A percentile compares a stretch with the other conserved stretches of the same genome.
Conservation (phyloP, 1,140 invertebrate genomes). For the Hylyphantes graminicola region DNA sequence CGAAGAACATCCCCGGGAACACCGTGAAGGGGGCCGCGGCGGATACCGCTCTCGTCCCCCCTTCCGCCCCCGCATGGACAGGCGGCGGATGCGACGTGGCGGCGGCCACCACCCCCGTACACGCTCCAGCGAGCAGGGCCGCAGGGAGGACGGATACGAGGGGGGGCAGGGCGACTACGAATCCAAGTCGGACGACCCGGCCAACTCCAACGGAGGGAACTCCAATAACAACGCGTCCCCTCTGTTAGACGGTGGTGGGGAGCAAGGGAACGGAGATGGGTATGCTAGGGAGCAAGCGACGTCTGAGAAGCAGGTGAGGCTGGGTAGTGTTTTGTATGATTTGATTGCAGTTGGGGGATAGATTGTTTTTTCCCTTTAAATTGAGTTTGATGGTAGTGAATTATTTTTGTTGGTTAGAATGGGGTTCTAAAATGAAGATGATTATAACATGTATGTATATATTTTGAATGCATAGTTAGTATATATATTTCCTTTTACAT, state of each 20-base stretch:
- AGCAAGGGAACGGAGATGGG: slow-evolving; percentile 20
- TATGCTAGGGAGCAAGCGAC: slow-evolving; percentile 37
- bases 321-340: too few species aligned
- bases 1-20: slow-evolving; percentile 11
- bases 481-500: too few species aligned
- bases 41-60: slow-evolving; percentile 23
- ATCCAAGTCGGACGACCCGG: slow-evolving; percentile 24
- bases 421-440: too few species aligned
- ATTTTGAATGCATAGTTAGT: too few species aligned
- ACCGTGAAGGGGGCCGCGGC: not conserved
- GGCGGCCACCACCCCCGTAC: slow-evolving; percentile 11
- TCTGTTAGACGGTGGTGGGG: slow-evolving; percentile 14
- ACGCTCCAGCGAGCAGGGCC: slow-evolving; percentile 7
- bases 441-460: too few species aligned
- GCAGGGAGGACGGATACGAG: slow-evolving; percentile 14
- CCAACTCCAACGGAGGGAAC: not conserved
- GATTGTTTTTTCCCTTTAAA: too few species aligned
- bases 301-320: slow-evolving; percentile 43
- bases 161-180: slow-evolving; percentile 4
- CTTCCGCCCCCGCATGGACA: slow-evolving; percentile 39
- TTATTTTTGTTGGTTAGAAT: too few species aligned
- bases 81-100: slow-evolving; percentile 27
- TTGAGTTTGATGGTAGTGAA: too few species aligned
- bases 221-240: slow-evolving; percentile 13
- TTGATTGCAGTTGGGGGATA: too few species aligned